Percentiles rank a stretch among this genome's conserved stretches.
Evolutionary conservation across 2,888 invertebrate genomes (phyloP).

Genomic region (Tridacna crocea): DNA sequence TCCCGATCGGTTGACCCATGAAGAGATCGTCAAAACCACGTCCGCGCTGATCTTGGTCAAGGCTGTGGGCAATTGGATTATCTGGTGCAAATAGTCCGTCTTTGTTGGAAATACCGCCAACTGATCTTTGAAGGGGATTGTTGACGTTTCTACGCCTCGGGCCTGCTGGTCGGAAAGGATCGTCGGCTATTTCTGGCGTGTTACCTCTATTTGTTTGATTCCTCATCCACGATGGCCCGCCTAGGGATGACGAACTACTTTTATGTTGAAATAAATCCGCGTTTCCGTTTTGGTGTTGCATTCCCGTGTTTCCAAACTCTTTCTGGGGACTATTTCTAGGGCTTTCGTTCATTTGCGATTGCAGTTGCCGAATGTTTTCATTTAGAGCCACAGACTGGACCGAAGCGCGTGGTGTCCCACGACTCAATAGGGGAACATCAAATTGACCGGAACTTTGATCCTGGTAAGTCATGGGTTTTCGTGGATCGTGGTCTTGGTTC

Average conservation of each 20-base stretch:
- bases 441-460: not conserved
- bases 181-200: not conserved
- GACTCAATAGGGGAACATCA: not conserved
- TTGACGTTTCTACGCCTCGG: not conserved
- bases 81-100: not conserved
- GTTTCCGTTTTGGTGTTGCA: not conserved
- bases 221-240: constrained; percentile 10
- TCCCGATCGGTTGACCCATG: not conserved
- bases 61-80: not conserved
- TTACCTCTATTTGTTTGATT: not conserved
- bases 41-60: not conserved
- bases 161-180: constrained; percentile 9
- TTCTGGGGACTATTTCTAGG: constrained; percentile 16
- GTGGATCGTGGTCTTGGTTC: not conserved
- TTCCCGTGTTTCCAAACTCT: not conserved
- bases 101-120: not conserved
- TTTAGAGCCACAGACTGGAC: not conserved
- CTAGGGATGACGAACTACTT: not conserved
- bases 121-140: not conserved
- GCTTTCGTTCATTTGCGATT: constrained; percentile 4
- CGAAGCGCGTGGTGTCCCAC: not conserved
- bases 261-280: not conserved
- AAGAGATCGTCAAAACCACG: not conserved
- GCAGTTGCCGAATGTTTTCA: not conserved
- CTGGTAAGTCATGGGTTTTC: not conserved